phyloP scores from a whole-genome alignment of 1,140 invertebrate genomes.

The Drosophila guanche region DNA sequence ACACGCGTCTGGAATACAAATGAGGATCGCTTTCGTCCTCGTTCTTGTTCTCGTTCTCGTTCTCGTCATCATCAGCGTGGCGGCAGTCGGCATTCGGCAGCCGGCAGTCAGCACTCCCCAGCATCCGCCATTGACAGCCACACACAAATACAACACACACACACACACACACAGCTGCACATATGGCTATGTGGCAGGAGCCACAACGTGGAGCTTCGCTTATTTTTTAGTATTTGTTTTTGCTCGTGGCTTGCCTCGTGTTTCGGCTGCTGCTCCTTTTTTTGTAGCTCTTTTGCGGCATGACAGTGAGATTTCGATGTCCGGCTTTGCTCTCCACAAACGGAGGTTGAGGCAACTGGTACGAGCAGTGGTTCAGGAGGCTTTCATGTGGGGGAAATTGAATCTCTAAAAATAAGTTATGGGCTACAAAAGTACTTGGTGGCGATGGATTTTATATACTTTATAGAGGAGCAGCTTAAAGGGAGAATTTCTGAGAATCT shows the following conservation, averaged over 20 bases:
- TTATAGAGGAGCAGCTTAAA: too few relatives aligned
- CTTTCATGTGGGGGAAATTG: too few relatives aligned
- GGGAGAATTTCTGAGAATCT: too few relatives aligned
- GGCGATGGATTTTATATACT: too few relatives aligned
- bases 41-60: slow-evolving; percentile 32
- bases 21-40: slow-evolving; percentile 80
- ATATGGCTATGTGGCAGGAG: slow-evolving; percentile 32
- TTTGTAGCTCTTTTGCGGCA: slow-evolving; percentile 30
- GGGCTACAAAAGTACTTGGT: too few relatives aligned
- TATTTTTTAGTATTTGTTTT: slow-evolving; percentile 76
- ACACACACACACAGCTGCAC: slow-evolving; percentile 29
- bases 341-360: too few relatives aligned
- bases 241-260: slow-evolving; percentile 44
- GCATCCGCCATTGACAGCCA: slow-evolving; percentile 75
- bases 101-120: slow-evolving; percentile 53
- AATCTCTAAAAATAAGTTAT: too few relatives aligned
- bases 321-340: not conserved
- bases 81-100: slow-evolving; percentile 39
- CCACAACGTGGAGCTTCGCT: slow-evolving; percentile 44
- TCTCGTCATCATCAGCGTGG: slow-evolving; percentile 47
- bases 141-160: slow-evolving; percentile 27
- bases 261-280: slow-evolving; percentile 23
- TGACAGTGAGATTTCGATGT: slow-evolving; percentile 35
- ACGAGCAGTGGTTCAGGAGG: too few relatives aligned
- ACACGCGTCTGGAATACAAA: slow-evolving; percentile 82